phyloP scores from a whole-genome alignment of 1,140 invertebrate genomes.

The Drosophila littoralis region DNA sequence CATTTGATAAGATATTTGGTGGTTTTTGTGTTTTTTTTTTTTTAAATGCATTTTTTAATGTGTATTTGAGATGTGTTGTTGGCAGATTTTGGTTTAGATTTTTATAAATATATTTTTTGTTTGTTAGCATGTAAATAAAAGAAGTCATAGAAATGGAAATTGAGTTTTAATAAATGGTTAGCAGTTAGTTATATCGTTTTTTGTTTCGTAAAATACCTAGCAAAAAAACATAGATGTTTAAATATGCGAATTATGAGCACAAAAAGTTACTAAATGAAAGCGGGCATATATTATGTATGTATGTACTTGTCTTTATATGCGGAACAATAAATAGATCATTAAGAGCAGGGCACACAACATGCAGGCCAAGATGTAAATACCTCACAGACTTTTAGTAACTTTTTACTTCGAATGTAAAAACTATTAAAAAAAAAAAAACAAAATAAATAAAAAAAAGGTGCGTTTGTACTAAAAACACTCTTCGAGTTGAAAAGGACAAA shows the following conservation, averaged over 20 bases:
- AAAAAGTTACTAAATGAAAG: constrained; percentile 74
- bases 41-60: constrained; percentile 17
- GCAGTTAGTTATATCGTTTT: constrained; percentile 65
- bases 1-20: constrained; percentile 20
- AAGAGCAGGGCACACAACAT: constrained; percentile 39
- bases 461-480: constrained; percentile 9
- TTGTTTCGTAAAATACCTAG: constrained; percentile 18
- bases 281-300: constrained; percentile 30
- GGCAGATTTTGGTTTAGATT: constrained; percentile 14
- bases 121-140: constrained; percentile 77
- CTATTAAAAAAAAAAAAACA: constrained; percentile 13
- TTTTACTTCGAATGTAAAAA: constrained; percentile 42
- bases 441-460: constrained; percentile 18
- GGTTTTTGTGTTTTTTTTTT: constrained; percentile 30
- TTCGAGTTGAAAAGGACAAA: constrained; percentile 52
- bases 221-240: constrained; percentile 38
- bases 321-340: constrained; percentile 29
- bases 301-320: constrained; percentile 22
- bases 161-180: constrained; percentile 74
- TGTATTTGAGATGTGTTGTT: constrained; percentile 27
- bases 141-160: constrained; percentile 79
- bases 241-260: constrained; percentile 67
- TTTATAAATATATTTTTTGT: constrained; percentile 22
- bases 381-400: constrained; percentile 71
- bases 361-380: constrained; percentile 38